Percentiles rank a stretch among this genome's conserved stretches.
Evolutionary conservation across 2,113 vertebrate genomes (phyloP).

Genomic region (Ammodytes dubius): DNA sequence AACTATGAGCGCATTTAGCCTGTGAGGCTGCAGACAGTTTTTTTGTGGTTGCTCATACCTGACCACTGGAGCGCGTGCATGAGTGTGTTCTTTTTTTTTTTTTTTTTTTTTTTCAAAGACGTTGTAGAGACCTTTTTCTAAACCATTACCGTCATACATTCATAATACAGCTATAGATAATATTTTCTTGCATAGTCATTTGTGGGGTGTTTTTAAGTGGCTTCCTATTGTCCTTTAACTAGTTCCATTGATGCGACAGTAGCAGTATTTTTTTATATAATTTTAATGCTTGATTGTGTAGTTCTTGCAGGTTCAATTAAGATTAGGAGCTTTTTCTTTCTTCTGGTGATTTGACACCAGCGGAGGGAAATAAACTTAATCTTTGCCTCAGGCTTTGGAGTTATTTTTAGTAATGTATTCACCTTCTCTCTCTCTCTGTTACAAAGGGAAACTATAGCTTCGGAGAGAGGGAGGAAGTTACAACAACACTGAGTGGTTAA

Average conservation of each 20-base stretch:
- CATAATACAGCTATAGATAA: too few relatives aligned
- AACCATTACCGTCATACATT: too few relatives aligned
- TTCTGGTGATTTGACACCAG: not conserved
- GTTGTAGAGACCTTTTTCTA: not conserved
- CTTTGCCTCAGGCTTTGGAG: not conserved
- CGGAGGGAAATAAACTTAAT: constrained; percentile 12
- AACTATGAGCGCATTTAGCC: not conserved
- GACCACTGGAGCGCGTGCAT: not conserved
- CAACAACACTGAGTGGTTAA: constrained; percentile 14
- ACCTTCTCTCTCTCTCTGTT: constrained; percentile 9
- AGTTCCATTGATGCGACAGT: not conserved
- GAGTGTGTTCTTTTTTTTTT: not conserved
- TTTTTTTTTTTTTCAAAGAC: not conserved
- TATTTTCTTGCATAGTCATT: not conserved
- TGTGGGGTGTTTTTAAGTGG: not conserved
- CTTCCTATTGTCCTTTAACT: not conserved
- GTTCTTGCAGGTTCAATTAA: not conserved
- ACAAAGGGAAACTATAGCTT: constrained; percentile 52
- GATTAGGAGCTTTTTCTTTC: not conserved
- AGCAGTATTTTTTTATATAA: not conserved
- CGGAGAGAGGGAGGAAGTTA: constrained; percentile 64
- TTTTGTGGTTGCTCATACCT: constrained; percentile 12
- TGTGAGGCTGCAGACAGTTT: not conserved
- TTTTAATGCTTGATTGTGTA: constrained; percentile 7
- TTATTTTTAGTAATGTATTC: not conserved